These are phyloP conservation scores for Xestoiulus laeticollis DNA, from an alignment of 2,888 invertebrate species.

Conservation along the genomic window DNA sequence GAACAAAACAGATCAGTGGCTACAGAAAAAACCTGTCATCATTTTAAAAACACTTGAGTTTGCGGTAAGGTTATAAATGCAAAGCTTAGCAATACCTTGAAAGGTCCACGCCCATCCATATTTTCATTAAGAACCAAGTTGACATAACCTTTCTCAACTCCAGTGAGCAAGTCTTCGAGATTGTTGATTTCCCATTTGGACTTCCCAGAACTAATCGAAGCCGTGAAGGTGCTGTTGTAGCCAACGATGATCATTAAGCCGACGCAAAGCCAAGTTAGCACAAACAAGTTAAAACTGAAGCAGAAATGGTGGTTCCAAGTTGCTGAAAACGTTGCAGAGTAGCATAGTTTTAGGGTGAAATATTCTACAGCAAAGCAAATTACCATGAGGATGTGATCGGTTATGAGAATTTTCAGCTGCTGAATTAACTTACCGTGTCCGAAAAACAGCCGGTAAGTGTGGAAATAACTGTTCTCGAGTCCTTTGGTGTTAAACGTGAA, in stretches of 20 bases:
- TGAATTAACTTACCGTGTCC: neutral
- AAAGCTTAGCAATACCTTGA: neutral
- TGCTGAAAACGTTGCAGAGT: neutral
- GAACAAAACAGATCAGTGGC: neutral
- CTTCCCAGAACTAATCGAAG: neutral
- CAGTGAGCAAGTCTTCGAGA: neutral
- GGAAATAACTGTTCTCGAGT: slow-evolving; percentile 3
- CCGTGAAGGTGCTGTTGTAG: slow-evolving; percentile 32
- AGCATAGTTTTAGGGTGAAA: neutral
- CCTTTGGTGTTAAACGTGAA: neutral
- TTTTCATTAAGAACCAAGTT: neutral
- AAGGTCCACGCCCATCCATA: neutral
- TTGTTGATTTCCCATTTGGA: slow-evolving; percentile 16
- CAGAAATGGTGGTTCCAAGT: slow-evolving; percentile 40
- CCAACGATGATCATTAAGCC: slow-evolving; percentile 29
- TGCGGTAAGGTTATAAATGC: too few relatives aligned
- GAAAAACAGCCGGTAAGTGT: neutral
- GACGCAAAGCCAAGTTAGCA: neutral
- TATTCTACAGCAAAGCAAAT: neutral
- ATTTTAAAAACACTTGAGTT: neutral
- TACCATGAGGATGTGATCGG: too few relatives aligned
- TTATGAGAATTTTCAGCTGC: too few relatives aligned
- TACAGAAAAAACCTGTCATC: neutral
- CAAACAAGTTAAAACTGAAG: slow-evolving; percentile 4
- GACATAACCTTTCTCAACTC: neutral